phyloP scores from a whole-genome alignment of 2,113 vertebrate genomes.

The Caloenas nicobarica region DNA sequence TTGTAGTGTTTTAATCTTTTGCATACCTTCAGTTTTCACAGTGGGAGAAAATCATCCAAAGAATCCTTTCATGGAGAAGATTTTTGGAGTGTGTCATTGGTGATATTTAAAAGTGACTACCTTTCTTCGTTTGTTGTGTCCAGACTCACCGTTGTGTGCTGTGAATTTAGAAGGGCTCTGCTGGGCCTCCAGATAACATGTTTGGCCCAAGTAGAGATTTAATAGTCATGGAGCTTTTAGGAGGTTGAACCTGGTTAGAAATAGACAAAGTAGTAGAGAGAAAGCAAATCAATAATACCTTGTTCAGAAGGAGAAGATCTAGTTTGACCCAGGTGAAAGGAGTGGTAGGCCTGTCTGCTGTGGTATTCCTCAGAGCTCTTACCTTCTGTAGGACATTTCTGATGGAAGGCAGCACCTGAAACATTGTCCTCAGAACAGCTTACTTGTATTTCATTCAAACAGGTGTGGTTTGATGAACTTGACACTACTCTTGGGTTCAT shows the following conservation, averaged over 20 bases:
- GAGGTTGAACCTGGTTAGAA: neutral
- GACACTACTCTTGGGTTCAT: neutral
- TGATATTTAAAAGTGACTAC: neutral
- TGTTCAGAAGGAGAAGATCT: neutral
- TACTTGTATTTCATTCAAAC: neutral
- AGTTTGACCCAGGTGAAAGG: neutral
- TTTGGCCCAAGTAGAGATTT: neutral
- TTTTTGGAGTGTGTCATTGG: neutral
- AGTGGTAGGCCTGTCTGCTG: rapidly evolving
- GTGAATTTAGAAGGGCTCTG: neutral
- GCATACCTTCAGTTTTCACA: neutral
- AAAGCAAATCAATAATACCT: neutral
- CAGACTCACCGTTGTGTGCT: neutral
- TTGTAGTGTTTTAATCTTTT: neutral
- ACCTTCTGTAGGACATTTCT: neutral
- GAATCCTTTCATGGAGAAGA: neutral
- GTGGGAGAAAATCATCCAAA: neutral
- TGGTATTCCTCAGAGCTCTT: rapidly evolving
- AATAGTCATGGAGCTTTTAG: neutral
- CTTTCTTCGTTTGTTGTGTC: neutral
- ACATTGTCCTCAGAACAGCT: neutral
- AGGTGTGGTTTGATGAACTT: neutral
- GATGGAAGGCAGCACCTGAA: neutral
- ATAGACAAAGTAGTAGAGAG: neutral
- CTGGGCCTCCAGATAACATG: neutral